phyloP scores from a whole-genome alignment of 2,113 vertebrate species.

The cat (Felis catus) region DNA sequence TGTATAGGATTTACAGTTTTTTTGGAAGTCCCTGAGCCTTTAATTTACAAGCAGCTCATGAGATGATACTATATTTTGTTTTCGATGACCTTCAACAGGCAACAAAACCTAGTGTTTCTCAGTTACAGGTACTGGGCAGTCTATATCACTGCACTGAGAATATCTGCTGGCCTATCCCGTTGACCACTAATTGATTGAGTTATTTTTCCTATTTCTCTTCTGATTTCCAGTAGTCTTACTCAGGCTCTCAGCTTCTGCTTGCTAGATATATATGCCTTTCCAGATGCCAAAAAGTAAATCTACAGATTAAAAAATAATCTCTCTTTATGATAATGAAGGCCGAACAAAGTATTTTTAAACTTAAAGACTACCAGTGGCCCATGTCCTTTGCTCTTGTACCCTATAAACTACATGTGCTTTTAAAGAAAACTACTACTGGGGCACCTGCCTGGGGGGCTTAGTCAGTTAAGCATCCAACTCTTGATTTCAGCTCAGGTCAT shows the following conservation, averaged over 20 bases:
- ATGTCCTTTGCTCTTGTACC: conserved; percentile 2
- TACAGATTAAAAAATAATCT: background rate
- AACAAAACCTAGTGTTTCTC: background rate
- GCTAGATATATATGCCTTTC: conserved; percentile 34
- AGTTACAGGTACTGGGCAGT: background rate
- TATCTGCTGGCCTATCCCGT: conserved; percentile 20
- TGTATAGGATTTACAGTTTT: background rate
- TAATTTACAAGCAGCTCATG: background rate
- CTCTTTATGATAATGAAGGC: conserved; percentile 24
- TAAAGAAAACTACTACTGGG: background rate
- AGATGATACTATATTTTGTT: conserved; percentile 1
- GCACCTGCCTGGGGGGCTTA: too few relatives aligned
- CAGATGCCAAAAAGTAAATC: conserved; percentile 47
- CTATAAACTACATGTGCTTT: conserved; percentile 18
- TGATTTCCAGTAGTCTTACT: conserved; percentile 50
- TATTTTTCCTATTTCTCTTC: conserved; percentile 50
- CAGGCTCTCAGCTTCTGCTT: background rate
- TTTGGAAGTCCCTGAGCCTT: background rate
- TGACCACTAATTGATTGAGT: conserved; percentile 42
- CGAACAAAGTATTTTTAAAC: conserved; percentile 30
- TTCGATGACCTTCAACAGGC: background rate
- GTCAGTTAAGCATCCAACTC: too few relatives aligned
- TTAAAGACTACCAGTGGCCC: background rate
- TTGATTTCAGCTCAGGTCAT: too few relatives aligned
- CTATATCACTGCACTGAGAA: background rate